Conservation (phyloP, 2,888 invertebrate genomes). For the Nycteola revayana region DNA sequence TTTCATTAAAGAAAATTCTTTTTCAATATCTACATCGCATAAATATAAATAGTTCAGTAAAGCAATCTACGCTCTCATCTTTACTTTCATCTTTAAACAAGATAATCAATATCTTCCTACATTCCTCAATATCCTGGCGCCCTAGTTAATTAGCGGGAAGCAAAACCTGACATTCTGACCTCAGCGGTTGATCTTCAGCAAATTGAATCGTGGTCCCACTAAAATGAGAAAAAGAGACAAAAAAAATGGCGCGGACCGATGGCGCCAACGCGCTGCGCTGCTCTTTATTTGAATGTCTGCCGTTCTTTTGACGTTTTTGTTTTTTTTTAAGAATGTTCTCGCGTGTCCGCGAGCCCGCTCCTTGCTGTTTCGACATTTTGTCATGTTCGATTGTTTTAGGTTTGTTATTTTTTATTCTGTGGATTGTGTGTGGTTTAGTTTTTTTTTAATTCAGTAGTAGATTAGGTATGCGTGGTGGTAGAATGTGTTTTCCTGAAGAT, state of each 20-base stretch:
- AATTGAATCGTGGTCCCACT: constrained; percentile 72
- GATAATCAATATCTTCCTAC: no score
- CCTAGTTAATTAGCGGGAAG: constrained; percentile 34
- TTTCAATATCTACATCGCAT: no score
- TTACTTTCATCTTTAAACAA: no score
- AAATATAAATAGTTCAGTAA: no score
- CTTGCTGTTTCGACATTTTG: constrained; percentile 35
- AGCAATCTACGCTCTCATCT: no score
- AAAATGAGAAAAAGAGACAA: constrained; percentile 69
- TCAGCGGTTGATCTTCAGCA: constrained; percentile 60
- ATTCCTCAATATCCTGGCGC: constrained; percentile 7
- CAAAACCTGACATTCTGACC: constrained; percentile 48
- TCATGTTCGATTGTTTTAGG: constrained; percentile 28
- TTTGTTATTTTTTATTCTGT: constrained; percentile 4
- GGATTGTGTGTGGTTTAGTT: no score
- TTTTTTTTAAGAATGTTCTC: constrained; percentile 40
- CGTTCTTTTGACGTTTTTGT: constrained; percentile 37
- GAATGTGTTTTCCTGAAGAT: no score
- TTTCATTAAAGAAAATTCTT: no score
- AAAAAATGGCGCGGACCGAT: constrained; percentile 68
- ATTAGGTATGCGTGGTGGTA: no score
- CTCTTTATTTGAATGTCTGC: constrained; percentile 72
- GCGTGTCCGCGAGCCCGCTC: constrained; percentile 41
- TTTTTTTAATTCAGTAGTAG: no score
- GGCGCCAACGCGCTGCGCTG: constrained; percentile 76